phyloP scores from a whole-genome alignment of 2,797 vertebrate genomes.

The Coreius guichenoti region DNA sequence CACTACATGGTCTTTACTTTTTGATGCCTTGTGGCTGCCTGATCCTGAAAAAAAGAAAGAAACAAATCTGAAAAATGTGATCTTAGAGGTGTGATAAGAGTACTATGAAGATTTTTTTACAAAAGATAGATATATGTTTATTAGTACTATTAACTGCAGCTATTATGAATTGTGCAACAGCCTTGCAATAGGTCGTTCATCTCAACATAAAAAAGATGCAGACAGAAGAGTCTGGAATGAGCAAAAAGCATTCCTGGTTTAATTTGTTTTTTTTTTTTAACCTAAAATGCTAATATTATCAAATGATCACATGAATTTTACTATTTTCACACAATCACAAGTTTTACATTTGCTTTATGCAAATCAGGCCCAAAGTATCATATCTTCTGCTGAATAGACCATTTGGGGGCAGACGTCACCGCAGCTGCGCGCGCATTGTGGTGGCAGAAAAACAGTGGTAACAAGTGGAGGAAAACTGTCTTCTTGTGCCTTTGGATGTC shows the following conservation, averaged over 20 bases:
- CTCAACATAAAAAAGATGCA: not conserved
- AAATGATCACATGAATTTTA: not conserved
- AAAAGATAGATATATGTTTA: not conserved
- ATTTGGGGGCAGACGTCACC: not conserved
- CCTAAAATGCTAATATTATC: not conserved
- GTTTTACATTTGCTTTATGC: slow-evolving; percentile 59
- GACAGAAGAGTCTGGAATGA: not conserved
- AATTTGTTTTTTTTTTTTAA: accelerated
- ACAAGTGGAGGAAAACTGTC: not conserved
- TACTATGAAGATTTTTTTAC: not conserved
- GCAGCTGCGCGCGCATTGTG: not conserved
- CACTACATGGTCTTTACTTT: slow-evolving; percentile 85
- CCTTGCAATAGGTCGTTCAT: not conserved
- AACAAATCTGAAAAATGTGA: not conserved
- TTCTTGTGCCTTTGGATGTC: not conserved
- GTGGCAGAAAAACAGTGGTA: slow-evolving; percentile 1
- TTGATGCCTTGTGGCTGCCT: slow-evolving; percentile 83
- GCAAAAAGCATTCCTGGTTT: not conserved
- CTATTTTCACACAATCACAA: not conserved
- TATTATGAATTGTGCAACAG: not conserved
- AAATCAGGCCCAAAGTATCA: not conserved
- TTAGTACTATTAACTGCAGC: not conserved
- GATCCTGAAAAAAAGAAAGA: slow-evolving; percentile 72
- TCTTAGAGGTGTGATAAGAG: not conserved
- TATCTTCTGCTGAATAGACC: not conserved